phyloP scores from a whole-genome alignment of 64 coral and sea anemone species.

The Pocillopora verrucosa region DNA sequence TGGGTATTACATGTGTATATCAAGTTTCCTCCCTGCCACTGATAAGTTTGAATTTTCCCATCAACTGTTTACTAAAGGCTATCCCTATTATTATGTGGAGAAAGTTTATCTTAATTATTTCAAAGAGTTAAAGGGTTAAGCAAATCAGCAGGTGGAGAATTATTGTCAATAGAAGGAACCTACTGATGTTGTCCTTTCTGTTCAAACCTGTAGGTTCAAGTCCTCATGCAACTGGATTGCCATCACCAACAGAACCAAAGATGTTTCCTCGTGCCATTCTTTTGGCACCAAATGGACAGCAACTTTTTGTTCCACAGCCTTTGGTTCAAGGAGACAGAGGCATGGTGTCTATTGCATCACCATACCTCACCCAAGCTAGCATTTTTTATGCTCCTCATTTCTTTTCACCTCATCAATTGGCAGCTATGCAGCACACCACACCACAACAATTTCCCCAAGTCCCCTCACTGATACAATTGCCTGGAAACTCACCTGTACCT shows the following conservation, averaged over 20 bases:
- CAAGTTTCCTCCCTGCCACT: no score
- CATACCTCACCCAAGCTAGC: conserved; percentile 76
- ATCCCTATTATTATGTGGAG: no score
- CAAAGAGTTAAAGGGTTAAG: no score
- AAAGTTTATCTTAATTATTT: no score
- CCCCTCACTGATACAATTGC: conserved; percentile 62
- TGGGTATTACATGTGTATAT: no score
- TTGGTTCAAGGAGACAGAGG: conserved; percentile 31
- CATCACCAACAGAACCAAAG: conserved; percentile 32
- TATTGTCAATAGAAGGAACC: background rate
- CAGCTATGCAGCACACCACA: conserved; percentile 33
- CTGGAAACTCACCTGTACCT: background rate
- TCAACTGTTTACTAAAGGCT: no score
- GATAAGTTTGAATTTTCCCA: no score
- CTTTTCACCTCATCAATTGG: conserved; percentile 70
- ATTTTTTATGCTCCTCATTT: conserved; percentile 82
- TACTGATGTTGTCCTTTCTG: background rate
- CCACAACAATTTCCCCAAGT: conserved; percentile 28
- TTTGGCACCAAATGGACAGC: conserved; percentile 38
- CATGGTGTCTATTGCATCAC: conserved; percentile 29
- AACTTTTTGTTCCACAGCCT: conserved; percentile 62
- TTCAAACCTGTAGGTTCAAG: background rate
- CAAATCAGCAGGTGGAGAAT: no score
- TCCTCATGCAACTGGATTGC: background rate
- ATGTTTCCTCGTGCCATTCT: conserved; percentile 34